Conservation (phyloP, 1,140 invertebrate genomes). For the Drosophila parvula region DNA sequence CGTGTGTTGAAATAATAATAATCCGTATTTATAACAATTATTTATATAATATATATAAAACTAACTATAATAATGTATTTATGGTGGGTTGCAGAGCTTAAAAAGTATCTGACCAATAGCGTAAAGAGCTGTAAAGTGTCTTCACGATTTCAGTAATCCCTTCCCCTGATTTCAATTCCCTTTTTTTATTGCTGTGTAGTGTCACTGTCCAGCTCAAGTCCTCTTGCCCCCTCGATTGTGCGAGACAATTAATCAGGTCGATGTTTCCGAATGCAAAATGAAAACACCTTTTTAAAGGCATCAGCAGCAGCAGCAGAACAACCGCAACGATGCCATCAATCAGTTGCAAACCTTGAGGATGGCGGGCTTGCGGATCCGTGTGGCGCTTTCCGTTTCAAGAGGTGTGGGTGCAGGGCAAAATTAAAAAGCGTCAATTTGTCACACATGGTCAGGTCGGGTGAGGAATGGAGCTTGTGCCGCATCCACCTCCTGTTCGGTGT, state of each 20-base stretch:
- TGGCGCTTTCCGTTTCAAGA: conserved; percentile 58
- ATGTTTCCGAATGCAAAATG: conserved; percentile 74
- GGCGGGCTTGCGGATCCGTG: conserved; percentile 29
- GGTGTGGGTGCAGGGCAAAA: conserved; percentile 67
- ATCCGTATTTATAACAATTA: no score
- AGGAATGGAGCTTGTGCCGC: conserved; percentile 4
- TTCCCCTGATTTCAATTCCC: not conserved
- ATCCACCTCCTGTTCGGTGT: not conserved
- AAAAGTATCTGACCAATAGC: not conserved
- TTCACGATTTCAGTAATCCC: not conserved
- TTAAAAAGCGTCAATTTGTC: conserved; percentile 82
- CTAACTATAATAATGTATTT: no score
- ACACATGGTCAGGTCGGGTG: conserved; percentile 60
- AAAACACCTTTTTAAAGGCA: conserved; percentile 74
- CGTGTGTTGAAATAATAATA: not conserved
- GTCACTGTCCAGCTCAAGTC: conserved; percentile 6
- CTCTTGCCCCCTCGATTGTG: conserved; percentile 39
- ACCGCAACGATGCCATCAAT: conserved; percentile 68
- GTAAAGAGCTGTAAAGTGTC: not conserved
- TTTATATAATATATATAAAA: no score
- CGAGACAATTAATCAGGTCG: conserved; percentile 74
- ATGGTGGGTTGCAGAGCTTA: not conserved
- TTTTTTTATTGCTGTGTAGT: conserved; percentile 8
- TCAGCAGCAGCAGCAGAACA: conserved; percentile 35
- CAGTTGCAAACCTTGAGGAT: conserved; percentile 49